These are phyloP conservation scores for Takifugu ocellatus DNA, from an alignment of 2,797 vertebrate species.

Conservation along the genomic window DNA sequence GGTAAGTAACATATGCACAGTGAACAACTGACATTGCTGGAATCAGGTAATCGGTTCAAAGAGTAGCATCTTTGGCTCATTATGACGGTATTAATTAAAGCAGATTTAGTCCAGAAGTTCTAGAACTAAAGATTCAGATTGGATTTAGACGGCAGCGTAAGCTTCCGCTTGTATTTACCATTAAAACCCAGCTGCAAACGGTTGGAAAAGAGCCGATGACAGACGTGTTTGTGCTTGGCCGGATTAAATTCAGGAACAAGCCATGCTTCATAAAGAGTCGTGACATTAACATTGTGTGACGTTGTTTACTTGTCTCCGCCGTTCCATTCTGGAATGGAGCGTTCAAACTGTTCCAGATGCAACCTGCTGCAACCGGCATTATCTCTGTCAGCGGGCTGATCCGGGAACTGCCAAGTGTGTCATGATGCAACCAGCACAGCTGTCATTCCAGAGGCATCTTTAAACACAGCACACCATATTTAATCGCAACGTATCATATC, in stretches of 20 bases:
- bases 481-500: slow-evolving; percentile 36
- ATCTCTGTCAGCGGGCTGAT: not conserved
- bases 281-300: slow-evolving; percentile 8
- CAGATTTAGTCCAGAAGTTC: not conserved
- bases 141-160: too few species aligned
- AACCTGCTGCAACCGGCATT: slow-evolving; percentile 15
- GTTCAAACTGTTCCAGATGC: slow-evolving; percentile 35
- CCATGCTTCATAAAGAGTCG: slow-evolving; percentile 11
- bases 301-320: slow-evolving; percentile 25
- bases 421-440: slow-evolving; percentile 59
- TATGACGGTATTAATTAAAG: not conserved
- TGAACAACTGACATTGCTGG: not conserved
- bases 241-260: slow-evolving; percentile 26
- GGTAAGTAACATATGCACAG: slow-evolving; percentile 79
- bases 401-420: slow-evolving; percentile 41
- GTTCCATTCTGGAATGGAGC: slow-evolving; percentile 13
- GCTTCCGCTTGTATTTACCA: slow-evolving; percentile 10
- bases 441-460: slow-evolving; percentile 29
- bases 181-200: slow-evolving; percentile 18
- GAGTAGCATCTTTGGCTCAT: not conserved
- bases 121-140: too few species aligned
- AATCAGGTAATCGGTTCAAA: not conserved
- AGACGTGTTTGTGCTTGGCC: slow-evolving; percentile 25
- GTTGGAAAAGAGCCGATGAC: slow-evolving; percentile 16
- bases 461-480: slow-evolving; percentile 22